Conservation (phyloP, 2,888 invertebrate species). For the Keiferia lycopersicella region DNA sequence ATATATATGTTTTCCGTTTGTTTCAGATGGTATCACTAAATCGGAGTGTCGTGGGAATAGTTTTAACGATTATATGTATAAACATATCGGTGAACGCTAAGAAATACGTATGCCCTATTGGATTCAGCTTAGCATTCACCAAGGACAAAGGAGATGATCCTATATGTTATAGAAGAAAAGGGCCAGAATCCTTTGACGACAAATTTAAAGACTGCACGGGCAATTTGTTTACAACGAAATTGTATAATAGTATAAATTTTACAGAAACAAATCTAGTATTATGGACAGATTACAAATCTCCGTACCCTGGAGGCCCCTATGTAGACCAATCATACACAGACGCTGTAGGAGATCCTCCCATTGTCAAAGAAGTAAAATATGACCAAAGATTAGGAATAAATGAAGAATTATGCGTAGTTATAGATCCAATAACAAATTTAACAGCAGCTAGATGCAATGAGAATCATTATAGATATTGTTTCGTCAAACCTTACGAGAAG, state of each 20-base stretch:
- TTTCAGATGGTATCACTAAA: constrained; percentile 58
- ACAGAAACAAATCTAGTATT: constrained; percentile 49
- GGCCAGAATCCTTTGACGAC: constrained; percentile 61
- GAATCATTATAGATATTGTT: constrained; percentile 64
- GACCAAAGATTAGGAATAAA: constrained; percentile 44
- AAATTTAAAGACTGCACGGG: constrained; percentile 64
- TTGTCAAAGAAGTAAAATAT: constrained; percentile 49
- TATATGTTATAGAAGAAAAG: constrained; percentile 65
- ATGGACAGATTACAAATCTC: constrained; percentile 70
- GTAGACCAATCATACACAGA: constrained; percentile 64
- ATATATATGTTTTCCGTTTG: constrained; percentile 7
- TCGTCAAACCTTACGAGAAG: constrained; percentile 58
- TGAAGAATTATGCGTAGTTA: constrained; percentile 61
- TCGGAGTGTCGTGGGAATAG: constrained; percentile 38
- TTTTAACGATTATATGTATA: constrained; percentile 43
- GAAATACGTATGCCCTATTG: constrained; percentile 60
- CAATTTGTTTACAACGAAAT: constrained; percentile 58
- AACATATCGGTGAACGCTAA: constrained; percentile 37
- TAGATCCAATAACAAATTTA: constrained; percentile 55
- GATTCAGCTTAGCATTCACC: constrained; percentile 53
- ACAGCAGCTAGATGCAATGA: constrained; percentile 62
- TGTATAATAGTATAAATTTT: constrained; percentile 55
- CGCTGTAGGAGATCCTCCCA: constrained; percentile 50
- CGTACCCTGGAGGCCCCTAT: constrained; percentile 70
- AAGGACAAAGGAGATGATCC: constrained; percentile 40